These are phyloP conservation scores for Ornithorhynchus anatinus DNA, from an alignment of 2,113 vertebrate genomes.

Conservation along the genomic window DNA sequence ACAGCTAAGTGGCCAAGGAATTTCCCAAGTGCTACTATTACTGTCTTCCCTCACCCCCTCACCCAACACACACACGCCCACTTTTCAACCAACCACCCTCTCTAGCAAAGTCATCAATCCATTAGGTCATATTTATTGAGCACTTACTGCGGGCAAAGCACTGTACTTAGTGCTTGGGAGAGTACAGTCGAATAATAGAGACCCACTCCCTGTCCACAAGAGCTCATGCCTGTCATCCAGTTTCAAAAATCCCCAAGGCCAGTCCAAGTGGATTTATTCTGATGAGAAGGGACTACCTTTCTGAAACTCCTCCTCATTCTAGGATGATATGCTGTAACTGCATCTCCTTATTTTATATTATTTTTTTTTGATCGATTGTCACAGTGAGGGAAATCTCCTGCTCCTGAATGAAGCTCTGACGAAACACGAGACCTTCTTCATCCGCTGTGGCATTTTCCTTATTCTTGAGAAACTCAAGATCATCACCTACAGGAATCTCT, in stretches of 20 bases:
- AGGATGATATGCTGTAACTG: background rate
- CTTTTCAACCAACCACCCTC: too few species aligned
- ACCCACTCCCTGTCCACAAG: too few species aligned
- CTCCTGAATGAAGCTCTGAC: slow-evolving; percentile 88
- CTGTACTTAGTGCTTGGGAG: too few species aligned
- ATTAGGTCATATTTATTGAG: too few species aligned
- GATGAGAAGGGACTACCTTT: background rate
- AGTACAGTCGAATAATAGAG: too few species aligned
- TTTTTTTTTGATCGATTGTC: slow-evolving; percentile 19
- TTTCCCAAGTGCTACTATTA: too few species aligned
- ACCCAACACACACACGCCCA: too few species aligned
- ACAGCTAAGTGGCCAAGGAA: too few species aligned
- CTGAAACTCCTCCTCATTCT: background rate
- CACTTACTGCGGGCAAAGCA: too few species aligned
- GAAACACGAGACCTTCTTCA: slow-evolving; percentile 96
- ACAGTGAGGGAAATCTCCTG: slow-evolving; percentile 93
- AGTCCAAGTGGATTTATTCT: background rate
- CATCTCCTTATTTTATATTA: background rate
- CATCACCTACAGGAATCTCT: slow-evolving; percentile 97
- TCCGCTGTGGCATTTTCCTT: slow-evolving; percentile 97
- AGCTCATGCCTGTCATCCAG: too few species aligned
- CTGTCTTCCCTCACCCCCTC: too few species aligned
- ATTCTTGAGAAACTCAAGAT: slow-evolving; percentile 98
- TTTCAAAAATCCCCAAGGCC: background rate
- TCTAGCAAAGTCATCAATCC: too few species aligned